Base-by-base conservation (phyloP, 2,797 vertebrate species). In the Manis crassicaudata region DNA sequence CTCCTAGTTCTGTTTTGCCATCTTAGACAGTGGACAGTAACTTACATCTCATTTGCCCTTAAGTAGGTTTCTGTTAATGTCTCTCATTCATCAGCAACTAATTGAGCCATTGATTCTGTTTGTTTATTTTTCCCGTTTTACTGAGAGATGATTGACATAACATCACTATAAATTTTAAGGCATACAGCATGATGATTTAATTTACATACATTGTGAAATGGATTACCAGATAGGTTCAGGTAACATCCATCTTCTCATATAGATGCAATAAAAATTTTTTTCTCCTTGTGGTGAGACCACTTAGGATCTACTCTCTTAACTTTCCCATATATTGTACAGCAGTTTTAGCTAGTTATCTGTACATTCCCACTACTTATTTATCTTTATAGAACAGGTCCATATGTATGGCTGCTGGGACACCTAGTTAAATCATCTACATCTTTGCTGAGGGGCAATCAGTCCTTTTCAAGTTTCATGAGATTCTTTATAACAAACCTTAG, bases 391-490 rank as follows among this genome's bases (percentile, higher is more conserved):
- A 92, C n/a, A 86, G 3, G 37, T 50, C 35, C 7, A 0, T 67
- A 43, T 56, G 81, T 50, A 27, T 82, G 63, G 17, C 52, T 77
- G 56, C 32, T 20, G 60, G 62, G 54, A 37, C 54, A 79, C 16
- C 62, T 67, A 32, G 9, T 60, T 60, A 68, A 92, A 50, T 76
- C 58, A 75, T 58, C 65, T 86, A 58, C 21, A 52, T 89, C 56
- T 94, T 58, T 50, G 70, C 72, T 13, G 29, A 94, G 40, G 29
- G 11, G 9, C 40, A 79, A 21, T 73, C 60, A 20, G 20, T 60
- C 29, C 20, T 88, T 92, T 81, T 68, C 60, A 82, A 77, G n/a
- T 90, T 89, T 82, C 63, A 50, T 79, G 73, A 85, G 68, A 75
- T 73, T 54, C 35, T 89, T 86, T 79, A 79, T 29, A 89, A 62